A percentile compares a stretch with the other conserved stretches of the same genome.
phyloP scores from a whole-genome alignment of 2,797 vertebrate genomes.

The Pipistrellus pipistrellus region DNA sequence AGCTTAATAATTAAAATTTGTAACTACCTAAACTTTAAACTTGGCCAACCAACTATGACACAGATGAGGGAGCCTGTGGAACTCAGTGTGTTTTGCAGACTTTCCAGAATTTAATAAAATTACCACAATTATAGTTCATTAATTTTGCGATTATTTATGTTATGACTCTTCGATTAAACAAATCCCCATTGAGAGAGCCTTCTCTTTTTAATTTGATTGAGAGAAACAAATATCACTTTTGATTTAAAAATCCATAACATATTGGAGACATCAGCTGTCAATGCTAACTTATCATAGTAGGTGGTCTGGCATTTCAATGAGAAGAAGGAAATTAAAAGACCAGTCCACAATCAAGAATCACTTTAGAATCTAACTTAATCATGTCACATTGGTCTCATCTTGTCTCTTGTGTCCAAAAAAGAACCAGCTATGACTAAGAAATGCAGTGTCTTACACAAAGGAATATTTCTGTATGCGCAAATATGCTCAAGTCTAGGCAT shows the following conservation, averaged over 20 bases:
- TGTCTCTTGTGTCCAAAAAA: not conserved
- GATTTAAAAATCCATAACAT: conserved; percentile 17
- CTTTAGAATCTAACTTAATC: not conserved
- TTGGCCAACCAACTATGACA: not conserved
- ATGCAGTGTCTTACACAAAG: not conserved
- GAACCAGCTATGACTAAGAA: not conserved
- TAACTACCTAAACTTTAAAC: not conserved
- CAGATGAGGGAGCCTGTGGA: fast-evolving
- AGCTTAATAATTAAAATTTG: not conserved
- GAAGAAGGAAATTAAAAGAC: not conserved
- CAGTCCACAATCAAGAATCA: fast-evolving
- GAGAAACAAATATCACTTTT: not conserved
- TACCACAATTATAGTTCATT: not conserved
- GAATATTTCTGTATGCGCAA: not conserved
- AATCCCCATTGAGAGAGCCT: not conserved
- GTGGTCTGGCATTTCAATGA: not conserved
- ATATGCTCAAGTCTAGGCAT: fast-evolving
- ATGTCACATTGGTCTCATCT: not conserved
- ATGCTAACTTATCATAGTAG: not conserved
- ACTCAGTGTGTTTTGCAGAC: no score
- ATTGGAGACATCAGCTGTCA: not conserved
- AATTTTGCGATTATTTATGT: not conserved
- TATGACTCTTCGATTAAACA: not conserved
- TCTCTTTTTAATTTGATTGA: conserved; percentile 29
- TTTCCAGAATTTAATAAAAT: not conserved